These are phyloP conservation scores for Drosophila nr. fundita DNA, from an alignment of 2,888 invertebrate genomes.

Conservation along the genomic window DNA sequence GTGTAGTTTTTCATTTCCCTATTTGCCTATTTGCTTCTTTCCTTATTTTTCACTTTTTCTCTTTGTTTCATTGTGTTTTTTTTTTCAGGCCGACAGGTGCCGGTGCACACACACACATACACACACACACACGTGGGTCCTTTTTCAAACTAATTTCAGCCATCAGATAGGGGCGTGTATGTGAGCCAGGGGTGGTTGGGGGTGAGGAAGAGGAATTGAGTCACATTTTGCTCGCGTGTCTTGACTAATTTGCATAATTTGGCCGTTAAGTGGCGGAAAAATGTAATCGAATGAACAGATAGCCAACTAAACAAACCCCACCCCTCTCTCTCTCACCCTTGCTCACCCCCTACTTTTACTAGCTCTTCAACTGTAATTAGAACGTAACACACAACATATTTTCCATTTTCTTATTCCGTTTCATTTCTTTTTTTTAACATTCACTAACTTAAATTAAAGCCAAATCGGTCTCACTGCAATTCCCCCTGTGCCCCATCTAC, in stretches of 20 bases:
- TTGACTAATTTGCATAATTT: slow-evolving; percentile 74
- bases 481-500: background rate
- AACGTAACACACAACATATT: slow-evolving; percentile 43
- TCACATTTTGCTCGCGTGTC: slow-evolving; percentile 54
- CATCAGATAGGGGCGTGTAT: slow-evolving; percentile 34
- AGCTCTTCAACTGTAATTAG: slow-evolving; percentile 52
- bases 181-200: background rate
- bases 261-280: slow-evolving; percentile 78
- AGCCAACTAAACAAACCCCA: slow-evolving; percentile 39
- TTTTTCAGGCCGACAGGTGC: slow-evolving; percentile 64
- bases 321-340: background rate
- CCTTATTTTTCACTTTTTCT: slow-evolving; percentile 25
- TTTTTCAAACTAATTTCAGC: slow-evolving; percentile 72
- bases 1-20: background rate
- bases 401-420: background rate
- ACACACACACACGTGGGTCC: slow-evolving; percentile 41
- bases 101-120: slow-evolving; percentile 31
- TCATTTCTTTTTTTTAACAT: slow-evolving; percentile 2
- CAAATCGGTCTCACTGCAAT: slow-evolving; percentile 22
- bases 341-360: slow-evolving; percentile 43
- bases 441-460: slow-evolving; percentile 16
- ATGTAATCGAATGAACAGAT: slow-evolving; percentile 78
- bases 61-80: slow-evolving; percentile 7
- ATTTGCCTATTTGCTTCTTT: slow-evolving; percentile 3
- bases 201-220: background rate